Evolutionary conservation across 1,140 invertebrate species (phyloP).

Genomic region (Bombus breviceps): DNA sequence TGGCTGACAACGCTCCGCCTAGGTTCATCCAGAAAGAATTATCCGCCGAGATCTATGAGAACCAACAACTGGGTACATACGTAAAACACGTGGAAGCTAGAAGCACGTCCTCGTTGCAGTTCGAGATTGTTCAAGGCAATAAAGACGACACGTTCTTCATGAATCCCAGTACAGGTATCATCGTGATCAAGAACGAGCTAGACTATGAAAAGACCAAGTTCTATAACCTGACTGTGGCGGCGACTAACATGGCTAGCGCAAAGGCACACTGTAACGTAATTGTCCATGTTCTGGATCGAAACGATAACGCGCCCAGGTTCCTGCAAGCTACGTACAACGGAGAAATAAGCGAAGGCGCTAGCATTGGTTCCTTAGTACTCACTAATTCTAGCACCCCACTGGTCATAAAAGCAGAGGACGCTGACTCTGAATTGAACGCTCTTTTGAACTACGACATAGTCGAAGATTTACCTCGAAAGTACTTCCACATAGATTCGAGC

Average conservation of each 20-base stretch:
- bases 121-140: conserved; percentile 92
- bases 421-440: conserved; percentile 92
- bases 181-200: conserved; percentile 88
- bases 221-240: conserved; percentile 93
- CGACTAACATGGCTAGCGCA: conserved; percentile 92
- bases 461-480: conserved; percentile 87
- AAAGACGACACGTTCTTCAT: conserved; percentile 89
- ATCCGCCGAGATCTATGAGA: conserved; percentile 92
- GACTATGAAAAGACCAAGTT: conserved; percentile 91
- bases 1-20: conserved; percentile 94
- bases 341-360: conserved; percentile 88
- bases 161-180: conserved; percentile 92
- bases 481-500: conserved; percentile 93
- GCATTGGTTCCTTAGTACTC: conserved; percentile 88
- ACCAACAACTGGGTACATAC: conserved; percentile 89
- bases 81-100: conserved; percentile 90
- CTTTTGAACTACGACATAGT: conserved; percentile 93
- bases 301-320: conserved; percentile 94
- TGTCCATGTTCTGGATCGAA: conserved; percentile 90
- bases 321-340: conserved; percentile 87
- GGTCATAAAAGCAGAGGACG: conserved; percentile 90
- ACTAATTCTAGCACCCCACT: conserved; percentile 87
- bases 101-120: conserved; percentile 91
- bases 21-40: conserved; percentile 87
- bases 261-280: conserved; percentile 87